These are phyloP conservation scores for Marronus borbonicus DNA, from an alignment of 2,888 invertebrate species.

Conservation along the genomic window DNA sequence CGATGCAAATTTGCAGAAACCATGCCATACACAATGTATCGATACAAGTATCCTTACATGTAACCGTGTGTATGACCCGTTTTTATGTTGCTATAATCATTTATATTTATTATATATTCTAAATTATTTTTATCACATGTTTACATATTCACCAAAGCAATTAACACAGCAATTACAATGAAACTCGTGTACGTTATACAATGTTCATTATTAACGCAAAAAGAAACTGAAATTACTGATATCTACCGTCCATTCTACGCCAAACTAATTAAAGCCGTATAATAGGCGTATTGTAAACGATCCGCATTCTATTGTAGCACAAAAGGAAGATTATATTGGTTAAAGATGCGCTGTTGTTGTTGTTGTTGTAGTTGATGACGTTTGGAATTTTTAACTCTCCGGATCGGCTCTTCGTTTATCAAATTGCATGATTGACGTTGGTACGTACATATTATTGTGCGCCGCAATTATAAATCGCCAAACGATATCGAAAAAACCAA, in stretches of 20 bases:
- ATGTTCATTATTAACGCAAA: neutral
- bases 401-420: slow-evolving; percentile 33
- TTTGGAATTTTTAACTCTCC: slow-evolving; percentile 31
- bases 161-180: no score
- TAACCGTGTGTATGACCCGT: no score
- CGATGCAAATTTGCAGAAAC: no score
- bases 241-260: slow-evolving; percentile 6
- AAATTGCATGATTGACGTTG: slow-evolving; percentile 44
- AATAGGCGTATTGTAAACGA: slow-evolving; percentile 16
- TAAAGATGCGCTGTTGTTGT: slow-evolving; percentile 15
- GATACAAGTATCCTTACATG: no score
- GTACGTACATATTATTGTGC: slow-evolving; percentile 16
- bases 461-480: slow-evolving; percentile 25
- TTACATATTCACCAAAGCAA: no score
- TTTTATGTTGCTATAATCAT: no score
- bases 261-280: slow-evolving; percentile 12
- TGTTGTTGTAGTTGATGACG: slow-evolving; percentile 33
- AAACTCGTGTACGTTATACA: no score
- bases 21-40: no score
- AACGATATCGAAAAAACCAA: slow-evolving; percentile 10
- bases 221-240: slow-evolving; percentile 4
- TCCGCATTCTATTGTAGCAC: neutral
- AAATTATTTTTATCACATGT: no score
- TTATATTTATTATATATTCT: no score
- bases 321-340: slow-evolving; percentile 4